Conservation (phyloP, 92 coral and sea anemone genomes). For the Heteractis magnifica region DNA sequence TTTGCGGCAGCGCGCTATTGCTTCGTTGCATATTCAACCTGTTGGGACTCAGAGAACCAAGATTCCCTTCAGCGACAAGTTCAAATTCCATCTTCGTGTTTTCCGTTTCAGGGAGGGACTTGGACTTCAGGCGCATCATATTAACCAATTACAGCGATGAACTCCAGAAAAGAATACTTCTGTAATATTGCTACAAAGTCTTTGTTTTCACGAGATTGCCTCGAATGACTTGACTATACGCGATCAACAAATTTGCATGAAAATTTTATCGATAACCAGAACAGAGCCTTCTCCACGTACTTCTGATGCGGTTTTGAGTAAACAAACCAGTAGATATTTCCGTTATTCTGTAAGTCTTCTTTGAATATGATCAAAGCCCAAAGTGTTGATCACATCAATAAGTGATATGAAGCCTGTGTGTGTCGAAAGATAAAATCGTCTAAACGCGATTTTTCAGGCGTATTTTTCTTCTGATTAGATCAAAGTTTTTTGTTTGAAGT, state of each 20-base stretch:
- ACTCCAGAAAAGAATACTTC: background rate
- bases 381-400: background rate
- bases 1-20: conserved; percentile 33
- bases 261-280: background rate
- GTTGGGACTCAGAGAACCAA: conserved; percentile 2
- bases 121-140: conserved; percentile 44
- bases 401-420: background rate
- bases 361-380: conserved; percentile 7
- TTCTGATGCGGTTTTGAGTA: background rate
- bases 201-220: background rate
- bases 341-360: background rate
- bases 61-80: conserved; percentile 24
- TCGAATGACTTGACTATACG: background rate
- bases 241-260: background rate
- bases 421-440: conserved; percentile 3
- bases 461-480: background rate
- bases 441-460: background rate
- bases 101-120: conserved; percentile 37
- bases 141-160: background rate
- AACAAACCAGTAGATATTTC: background rate
- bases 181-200: background rate
- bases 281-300: background rate
- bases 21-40: conserved; percentile 21
- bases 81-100: conserved; percentile 21
- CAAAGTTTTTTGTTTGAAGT: background rate